These are phyloP conservation scores for Laterallus jamaicensis DNA, from an alignment of 2,113 vertebrate species.

Conservation along the genomic window DNA sequence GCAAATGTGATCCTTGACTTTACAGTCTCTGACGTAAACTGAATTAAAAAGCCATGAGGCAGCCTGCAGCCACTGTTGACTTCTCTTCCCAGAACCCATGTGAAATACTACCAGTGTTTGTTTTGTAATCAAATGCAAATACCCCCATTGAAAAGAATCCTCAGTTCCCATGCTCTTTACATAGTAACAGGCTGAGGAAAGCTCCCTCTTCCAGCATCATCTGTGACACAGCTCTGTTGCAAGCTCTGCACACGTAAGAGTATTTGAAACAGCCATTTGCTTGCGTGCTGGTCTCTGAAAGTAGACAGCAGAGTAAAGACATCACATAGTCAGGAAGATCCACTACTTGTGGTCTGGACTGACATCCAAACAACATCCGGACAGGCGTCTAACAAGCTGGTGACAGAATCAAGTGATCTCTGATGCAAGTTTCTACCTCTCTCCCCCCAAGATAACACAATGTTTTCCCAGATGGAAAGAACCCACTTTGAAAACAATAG, in stretches of 20 bases:
- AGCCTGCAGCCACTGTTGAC: not conserved
- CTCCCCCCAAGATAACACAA: conserved; percentile 19
- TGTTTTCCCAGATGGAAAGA: conserved; percentile 47
- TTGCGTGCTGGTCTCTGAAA: conserved; percentile 2
- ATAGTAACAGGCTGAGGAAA: not conserved
- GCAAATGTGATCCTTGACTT: not conserved
- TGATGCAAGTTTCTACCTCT: conserved; percentile 83
- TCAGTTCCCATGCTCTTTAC: not conserved
- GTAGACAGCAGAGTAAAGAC: conserved; percentile 97
- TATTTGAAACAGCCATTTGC: not conserved
- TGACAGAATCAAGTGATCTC: conserved; percentile 87
- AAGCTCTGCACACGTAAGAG: not conserved
- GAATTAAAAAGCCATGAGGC: conserved; percentile 1
- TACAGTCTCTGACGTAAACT: conserved; percentile 1
- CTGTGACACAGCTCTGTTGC: not conserved
- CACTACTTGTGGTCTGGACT: conserved; percentile 88
- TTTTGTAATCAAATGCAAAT: conserved; percentile 39
- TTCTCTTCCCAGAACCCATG: conserved; percentile 14
- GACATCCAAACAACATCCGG: conserved; percentile 94
- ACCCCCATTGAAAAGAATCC: not conserved
- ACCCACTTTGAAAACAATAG: conserved; percentile 47
- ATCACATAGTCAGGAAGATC: conserved; percentile 87
- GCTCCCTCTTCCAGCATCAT: not conserved
- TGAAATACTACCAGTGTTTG: conserved; percentile 31
- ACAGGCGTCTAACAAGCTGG: conserved; percentile 91